Evolutionary conservation across 2,113 vertebrate genomes (phyloP), one percentile per base, ranked within the genome.

Genomic region (Cyrtonyx montezumae): DNA sequence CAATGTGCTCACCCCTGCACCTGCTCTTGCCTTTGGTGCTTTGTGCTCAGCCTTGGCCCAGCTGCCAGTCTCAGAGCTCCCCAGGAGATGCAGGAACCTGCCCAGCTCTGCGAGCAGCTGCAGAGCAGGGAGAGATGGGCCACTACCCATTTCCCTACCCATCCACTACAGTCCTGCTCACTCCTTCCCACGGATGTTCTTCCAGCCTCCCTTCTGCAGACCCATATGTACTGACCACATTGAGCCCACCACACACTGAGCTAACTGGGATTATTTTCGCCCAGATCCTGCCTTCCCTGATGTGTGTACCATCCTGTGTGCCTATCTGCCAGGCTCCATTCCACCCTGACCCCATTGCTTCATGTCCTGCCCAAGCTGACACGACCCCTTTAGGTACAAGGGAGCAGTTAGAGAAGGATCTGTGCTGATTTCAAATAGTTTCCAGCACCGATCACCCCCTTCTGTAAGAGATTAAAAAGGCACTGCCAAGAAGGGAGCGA

Each of bases 381-480:
- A 18, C 6, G 3, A 43, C 28, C 3, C 1, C 67, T 69, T 61
- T 5, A 40, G 63, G 4, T 67, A 32, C 59, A 14, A 32, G 51
- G 48, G 30, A 66, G 58, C 0, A 56, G 15, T 13, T 25, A 87
- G 43, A 56, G 36, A 87, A 53, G 71, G 75, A 85, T 87, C 78
- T 26, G 21, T n/a, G 45, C 85, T 75, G 73, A 12, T 86, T 91
- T 90, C 69, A 91, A 81, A 91, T n/a, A 66, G 36, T 88, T 95
- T 88, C 90, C 90, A 95, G 62, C 93, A 86, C 49, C 46, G 78
- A 65, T 65, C 79, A 91, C 32, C 69, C 85, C 66, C 43, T 91
- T 91, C 93, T 95, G 85, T n/a, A 86, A 88, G 79, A 95, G 66
- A 95, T 95, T 94, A 94, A 75, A 93, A 88, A 86, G 51, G 36